These are phyloP conservation scores for Hippocampus comes DNA, from an alignment of 2,113 vertebrate species.

Conservation along the genomic window DNA sequence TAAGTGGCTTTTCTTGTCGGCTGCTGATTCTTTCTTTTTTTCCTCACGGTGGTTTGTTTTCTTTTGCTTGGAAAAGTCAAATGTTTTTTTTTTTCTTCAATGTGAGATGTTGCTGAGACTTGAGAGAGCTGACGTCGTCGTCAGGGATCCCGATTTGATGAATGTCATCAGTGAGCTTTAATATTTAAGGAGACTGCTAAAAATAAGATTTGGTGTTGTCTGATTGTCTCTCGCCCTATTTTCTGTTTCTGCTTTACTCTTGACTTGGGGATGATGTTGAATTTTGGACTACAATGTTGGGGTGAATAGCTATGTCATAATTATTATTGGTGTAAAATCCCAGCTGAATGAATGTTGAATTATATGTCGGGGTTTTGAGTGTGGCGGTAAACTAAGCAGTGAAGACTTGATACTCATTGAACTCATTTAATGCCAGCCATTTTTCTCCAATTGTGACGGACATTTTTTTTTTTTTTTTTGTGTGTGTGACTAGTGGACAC, in stretches of 20 bases:
- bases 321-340: too few species aligned
- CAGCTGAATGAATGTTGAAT: too few species aligned
- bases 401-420: too few species aligned
- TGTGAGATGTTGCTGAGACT: background rate
- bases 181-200: background rate
- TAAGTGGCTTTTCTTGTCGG: constrained; percentile 74
- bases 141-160: background rate
- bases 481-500: too few species aligned
- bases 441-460: too few species aligned
- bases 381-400: too few species aligned
- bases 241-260: too few species aligned
- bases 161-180: background rate
- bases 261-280: background rate
- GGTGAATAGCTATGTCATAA: background rate
- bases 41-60: constrained; percentile 11
- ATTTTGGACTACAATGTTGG: background rate
- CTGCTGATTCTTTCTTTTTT: constrained; percentile 41
- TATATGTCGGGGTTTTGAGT: too few species aligned
- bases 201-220: background rate
- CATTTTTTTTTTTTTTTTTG: too few species aligned
- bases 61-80: background rate
- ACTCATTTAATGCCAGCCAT: too few species aligned
- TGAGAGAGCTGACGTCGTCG: background rate
- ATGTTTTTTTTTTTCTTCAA: background rate
- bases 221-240: background rate